Evolutionary conservation across 1,140 invertebrate genomes (phyloP), one percentile per base, ranked within the genome.

Genomic region (Melitaea cinxia): DNA sequence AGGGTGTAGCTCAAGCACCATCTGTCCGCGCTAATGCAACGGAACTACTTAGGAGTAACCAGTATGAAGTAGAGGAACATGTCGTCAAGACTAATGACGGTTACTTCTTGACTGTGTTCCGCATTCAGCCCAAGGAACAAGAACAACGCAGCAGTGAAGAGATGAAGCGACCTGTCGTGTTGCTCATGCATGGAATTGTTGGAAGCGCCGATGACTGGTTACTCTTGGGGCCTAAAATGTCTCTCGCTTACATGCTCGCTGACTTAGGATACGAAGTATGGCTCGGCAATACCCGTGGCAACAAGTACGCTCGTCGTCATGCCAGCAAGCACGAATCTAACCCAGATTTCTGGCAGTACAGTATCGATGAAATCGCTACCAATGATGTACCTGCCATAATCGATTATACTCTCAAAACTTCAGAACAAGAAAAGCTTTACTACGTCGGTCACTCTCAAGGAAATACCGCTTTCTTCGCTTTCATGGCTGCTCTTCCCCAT

Each of bases 351-450:
- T 93, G 92, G 92, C 80, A 91, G 45, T 93, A 90, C 71, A 89
- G 85, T 68, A 94, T 91, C 83, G 95, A 97, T 71, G 95, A 97
- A 79, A 95, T 96, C 77, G 95, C 95, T 4, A 81, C 91, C 0
- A 93, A 93, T 55, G 96, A 97, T 83, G 68, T 96, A 26, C 95
- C 96, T 12, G 93, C 95, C 0, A 94, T 95, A 91, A 93, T 97
- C 7, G 93, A 96, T 68, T 92, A 94, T 64, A 91, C 94, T 9
- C 70, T 95, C 1, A 77, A 92, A 2, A 67, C 55, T 0, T 94
- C 94, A 0, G 80, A 86, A 0, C 76, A 91, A 42, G 42, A 85
- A 47, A 85, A 92, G 64, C 39, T 96, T 0, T 86, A 86, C 63
- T 97, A 96, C 78, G 79, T 96, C 1, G 96, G 94, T 0, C 94